These are phyloP conservation scores for Sebastes minor DNA, from an alignment of 2,797 vertebrate species.

Conservation along the genomic window DNA sequence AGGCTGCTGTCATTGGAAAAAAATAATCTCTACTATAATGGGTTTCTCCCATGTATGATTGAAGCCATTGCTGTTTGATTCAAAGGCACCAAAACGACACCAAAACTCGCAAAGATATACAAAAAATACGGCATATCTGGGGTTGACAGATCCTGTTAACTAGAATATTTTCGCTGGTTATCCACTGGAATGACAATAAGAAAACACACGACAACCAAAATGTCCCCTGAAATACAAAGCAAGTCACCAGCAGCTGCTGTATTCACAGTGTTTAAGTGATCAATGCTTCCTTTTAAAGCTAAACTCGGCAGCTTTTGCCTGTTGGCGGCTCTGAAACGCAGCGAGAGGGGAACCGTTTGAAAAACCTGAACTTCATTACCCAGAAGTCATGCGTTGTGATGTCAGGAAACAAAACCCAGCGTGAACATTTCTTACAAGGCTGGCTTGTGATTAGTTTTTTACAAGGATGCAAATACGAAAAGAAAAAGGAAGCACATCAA, in stretches of 20 bases:
- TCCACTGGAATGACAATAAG: background rate
- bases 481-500: slow-evolving; percentile 26
- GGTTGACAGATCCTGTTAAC: background rate
- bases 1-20: background rate
- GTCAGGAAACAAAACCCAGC: slow-evolving; percentile 23
- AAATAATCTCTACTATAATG: background rate
- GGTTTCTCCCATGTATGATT: background rate
- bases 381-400: slow-evolving; percentile 28
- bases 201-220: background rate
- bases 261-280: slow-evolving; percentile 8
- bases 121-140: background rate
- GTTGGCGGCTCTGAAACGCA: slow-evolving; percentile 2
- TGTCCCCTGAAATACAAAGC: background rate
- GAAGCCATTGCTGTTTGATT: background rate
- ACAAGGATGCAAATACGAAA: slow-evolving; percentile 12
- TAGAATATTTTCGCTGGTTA: background rate
- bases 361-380: slow-evolving; percentile 36
- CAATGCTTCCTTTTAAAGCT: slow-evolving; percentile 23
- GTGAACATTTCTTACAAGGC: background rate
- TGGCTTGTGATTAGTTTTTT: slow-evolving; percentile 14
- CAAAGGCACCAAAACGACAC: background rate
- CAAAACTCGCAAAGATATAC: background rate
- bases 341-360: slow-evolving; percentile 19
- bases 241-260: background rate
- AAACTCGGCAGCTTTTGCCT: background rate